phyloP scores from a whole-genome alignment of 2,113 vertebrate species.

The Misgurnus anguillicaudatus region DNA sequence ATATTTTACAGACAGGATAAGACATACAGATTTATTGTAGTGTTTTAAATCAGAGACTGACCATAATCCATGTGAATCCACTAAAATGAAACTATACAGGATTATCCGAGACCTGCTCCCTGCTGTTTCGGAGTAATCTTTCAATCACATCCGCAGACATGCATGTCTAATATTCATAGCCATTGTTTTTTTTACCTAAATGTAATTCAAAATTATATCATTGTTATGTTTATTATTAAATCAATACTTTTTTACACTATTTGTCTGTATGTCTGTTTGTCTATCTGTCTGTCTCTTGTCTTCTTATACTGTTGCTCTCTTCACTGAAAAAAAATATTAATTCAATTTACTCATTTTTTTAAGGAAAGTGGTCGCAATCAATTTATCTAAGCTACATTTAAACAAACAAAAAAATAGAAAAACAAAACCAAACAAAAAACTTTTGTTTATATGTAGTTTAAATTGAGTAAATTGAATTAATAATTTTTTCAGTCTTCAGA shows the following conservation, averaged over 20 bases:
- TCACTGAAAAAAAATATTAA: no score
- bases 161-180: constrained; percentile 22
- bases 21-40: neutral
- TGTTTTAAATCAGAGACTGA: constrained; percentile 10
- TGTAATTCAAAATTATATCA: neutral
- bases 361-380: no score
- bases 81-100: constrained; percentile 51
- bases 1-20: constrained; percentile 10
- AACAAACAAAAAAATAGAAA: no score
- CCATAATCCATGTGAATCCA: constrained; percentile 31
- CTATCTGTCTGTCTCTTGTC: no score
- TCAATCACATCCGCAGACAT: constrained; percentile 53
- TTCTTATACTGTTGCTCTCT: neutral
- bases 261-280: neutral
- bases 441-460: no score
- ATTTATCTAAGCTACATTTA: no score
- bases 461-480: no score
- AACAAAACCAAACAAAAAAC: no score
- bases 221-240: neutral
- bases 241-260: neutral
- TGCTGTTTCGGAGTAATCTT: constrained; percentile 61
- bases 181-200: no score
- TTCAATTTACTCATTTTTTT: no score
- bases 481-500: no score
- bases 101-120: constrained; percentile 58